Evolutionary conservation across 2,797 vertebrate species (phyloP).

Genomic region (Xenopus petersii): DNA sequence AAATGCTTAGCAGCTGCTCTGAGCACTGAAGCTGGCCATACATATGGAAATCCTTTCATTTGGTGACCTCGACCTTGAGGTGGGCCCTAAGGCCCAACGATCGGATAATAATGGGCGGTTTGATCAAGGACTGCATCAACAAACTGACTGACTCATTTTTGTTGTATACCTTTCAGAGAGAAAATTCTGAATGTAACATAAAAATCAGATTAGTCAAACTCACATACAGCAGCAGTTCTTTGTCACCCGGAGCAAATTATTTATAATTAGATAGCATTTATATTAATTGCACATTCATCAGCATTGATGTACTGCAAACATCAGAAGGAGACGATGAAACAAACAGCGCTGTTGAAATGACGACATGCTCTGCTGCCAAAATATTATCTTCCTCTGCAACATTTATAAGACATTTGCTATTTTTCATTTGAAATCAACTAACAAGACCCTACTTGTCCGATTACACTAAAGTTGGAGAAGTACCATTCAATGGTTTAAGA

Average conservation of each 20-base stretch:
- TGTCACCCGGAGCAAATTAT: slow-evolving; percentile 27
- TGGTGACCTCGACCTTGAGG: no score
- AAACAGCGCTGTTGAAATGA: slow-evolving; percentile 6
- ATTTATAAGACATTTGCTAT: slow-evolving; percentile 15
- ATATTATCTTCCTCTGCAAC: slow-evolving; percentile 10
- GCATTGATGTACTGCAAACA: slow-evolving; percentile 8
- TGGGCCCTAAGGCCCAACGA: no score
- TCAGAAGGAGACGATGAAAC: slow-evolving; percentile 12
- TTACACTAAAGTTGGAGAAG: neutral
- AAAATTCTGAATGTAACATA: no score
- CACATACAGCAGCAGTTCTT: slow-evolving; percentile 8
- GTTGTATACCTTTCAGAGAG: no score
- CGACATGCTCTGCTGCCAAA: slow-evolving; percentile 4
- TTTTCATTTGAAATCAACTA: slow-evolving; percentile 8
- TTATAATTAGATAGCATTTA: slow-evolving; percentile 27
- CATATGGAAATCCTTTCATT: no score
- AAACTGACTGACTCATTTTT: no score
- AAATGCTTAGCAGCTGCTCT: no score
- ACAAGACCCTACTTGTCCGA: neutral
- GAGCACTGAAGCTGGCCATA: no score
- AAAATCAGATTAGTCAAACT: neutral
- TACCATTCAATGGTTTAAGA: neutral
- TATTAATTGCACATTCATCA: slow-evolving; percentile 25
- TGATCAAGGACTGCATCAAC: no score
- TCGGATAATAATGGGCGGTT: no score